Evolutionary conservation across 2,113 vertebrate species (phyloP).

Genomic region (Sebastes fasciatus): DNA sequence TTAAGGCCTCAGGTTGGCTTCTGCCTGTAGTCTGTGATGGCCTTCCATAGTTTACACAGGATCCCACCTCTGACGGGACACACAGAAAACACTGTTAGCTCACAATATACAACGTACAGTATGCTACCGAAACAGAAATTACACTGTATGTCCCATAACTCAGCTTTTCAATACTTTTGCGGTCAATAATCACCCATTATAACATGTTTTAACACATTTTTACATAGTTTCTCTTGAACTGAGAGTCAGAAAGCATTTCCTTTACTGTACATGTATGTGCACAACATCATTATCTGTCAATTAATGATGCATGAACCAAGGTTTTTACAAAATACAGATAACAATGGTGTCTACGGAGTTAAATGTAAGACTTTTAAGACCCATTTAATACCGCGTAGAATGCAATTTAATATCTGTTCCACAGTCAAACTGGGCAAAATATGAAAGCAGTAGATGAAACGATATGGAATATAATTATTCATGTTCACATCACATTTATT

Average conservation of each 20-base stretch:
- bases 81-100: not conserved
- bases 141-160: not conserved
- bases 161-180: not conserved
- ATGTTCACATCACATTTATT: not conserved
- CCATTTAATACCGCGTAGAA: not conserved
- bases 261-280: not conserved
- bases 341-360: not conserved
- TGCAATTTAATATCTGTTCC: not conserved
- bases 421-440: not conserved
- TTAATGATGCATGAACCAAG: not conserved
- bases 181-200: not conserved
- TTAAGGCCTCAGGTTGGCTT: conserved; percentile 85
- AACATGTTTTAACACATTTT: not conserved
- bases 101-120: not conserved
- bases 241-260: not conserved
- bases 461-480: not conserved
- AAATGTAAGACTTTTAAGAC: not conserved
- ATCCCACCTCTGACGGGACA: conserved; percentile 90
- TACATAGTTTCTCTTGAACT: not conserved
- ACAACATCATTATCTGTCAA: not conserved
- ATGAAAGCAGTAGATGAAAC: not conserved
- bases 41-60: conserved; percentile 95
- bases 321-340: not conserved
- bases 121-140: not conserved
- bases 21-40: conserved; percentile 91